Evolutionary conservation across 2,113 vertebrate species (phyloP), one percentile per base, ranked within the genome.

Genomic region (Lophochroa leadbeateri): DNA sequence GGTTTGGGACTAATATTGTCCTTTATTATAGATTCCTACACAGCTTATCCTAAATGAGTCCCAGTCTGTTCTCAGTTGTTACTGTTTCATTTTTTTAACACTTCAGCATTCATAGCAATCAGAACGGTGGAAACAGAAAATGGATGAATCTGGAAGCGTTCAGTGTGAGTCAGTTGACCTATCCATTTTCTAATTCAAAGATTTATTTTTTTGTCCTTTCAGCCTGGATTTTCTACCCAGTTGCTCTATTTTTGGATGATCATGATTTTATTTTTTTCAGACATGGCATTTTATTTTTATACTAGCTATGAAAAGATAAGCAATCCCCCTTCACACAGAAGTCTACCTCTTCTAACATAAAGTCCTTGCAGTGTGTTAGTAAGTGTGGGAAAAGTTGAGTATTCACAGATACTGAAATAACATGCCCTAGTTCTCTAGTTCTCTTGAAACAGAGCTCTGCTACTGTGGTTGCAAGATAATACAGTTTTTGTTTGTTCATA

Each of bases 401-500:
- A 31, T 41, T 55, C 31, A 43, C 37, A 52, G 18, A n/a, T 13
- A 83, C 7, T 39, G 16, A 88, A 85, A 37, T 57, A 79, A 72
- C 2, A 52, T 37, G 12, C 3, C 16, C 29, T 37, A 13, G 29
- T 60, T 85, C 15, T 69, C 37, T 37, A 12, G 29, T 60, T 87
- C 15, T 69, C 18, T 35, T 50, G 9, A 72, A 90, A 64, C 3
- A 60, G 3, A 39, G 8, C 4, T 78, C 74, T 76, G 19, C 14
- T 69, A 47, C 41, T 37, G 6, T 76, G 50, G 70, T 25, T 71
- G 53, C 25, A 88, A 75, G 19, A 50, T 52, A 41, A 16, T 18
- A 24, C 2, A 12, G 0, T 3, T 8, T 50, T 77, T 49, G 2
- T 44, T 91, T 44, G 11, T 58, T 83, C 1, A 1, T 18, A 9